phyloP scores from a whole-genome alignment of 2,113 vertebrate genomes.

The Melanerpes formicivorus region DNA sequence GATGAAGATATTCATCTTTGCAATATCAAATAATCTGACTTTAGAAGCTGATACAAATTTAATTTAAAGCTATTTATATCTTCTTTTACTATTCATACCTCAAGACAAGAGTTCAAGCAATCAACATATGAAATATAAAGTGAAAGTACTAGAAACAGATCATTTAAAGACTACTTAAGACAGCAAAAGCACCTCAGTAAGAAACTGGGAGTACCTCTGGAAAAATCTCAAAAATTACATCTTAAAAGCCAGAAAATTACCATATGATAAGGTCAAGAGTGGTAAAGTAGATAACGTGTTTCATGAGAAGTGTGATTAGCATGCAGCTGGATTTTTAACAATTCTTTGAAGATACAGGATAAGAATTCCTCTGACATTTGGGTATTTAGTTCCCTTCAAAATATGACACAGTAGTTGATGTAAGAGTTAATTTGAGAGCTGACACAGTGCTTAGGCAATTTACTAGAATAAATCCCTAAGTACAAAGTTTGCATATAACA shows the following conservation, averaged over 20 bases:
- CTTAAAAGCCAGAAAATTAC: constrained; percentile 59
- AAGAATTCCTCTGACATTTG: not conserved
- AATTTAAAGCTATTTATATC: constrained; percentile 54
- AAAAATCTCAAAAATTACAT: constrained; percentile 56
- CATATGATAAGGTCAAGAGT: constrained; percentile 66
- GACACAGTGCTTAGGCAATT: not conserved
- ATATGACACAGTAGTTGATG: not conserved
- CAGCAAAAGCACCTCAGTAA: constrained; percentile 61
- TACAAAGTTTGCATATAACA: not conserved
- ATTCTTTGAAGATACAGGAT: not conserved
- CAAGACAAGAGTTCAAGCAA: constrained; percentile 47
- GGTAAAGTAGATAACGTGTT: constrained; percentile 55
- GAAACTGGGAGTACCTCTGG: constrained; percentile 33
- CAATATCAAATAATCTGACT: not conserved
- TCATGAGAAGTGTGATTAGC: constrained; percentile 20
- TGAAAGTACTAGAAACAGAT: constrained; percentile 51
- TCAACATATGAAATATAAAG: constrained; percentile 54
- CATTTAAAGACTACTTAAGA: constrained; percentile 54
- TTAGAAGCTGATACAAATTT: constrained; percentile 25
- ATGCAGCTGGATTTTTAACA: constrained; percentile 57
- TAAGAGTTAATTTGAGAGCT: not conserved
- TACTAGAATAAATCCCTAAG: not conserved
- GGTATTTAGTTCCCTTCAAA: not conserved
- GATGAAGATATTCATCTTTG: not conserved
- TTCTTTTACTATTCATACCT: constrained; percentile 48